These are phyloP conservation scores for Eulimnadia texana DNA, from an alignment of 1,140 invertebrate species.

Conservation along the genomic window DNA sequence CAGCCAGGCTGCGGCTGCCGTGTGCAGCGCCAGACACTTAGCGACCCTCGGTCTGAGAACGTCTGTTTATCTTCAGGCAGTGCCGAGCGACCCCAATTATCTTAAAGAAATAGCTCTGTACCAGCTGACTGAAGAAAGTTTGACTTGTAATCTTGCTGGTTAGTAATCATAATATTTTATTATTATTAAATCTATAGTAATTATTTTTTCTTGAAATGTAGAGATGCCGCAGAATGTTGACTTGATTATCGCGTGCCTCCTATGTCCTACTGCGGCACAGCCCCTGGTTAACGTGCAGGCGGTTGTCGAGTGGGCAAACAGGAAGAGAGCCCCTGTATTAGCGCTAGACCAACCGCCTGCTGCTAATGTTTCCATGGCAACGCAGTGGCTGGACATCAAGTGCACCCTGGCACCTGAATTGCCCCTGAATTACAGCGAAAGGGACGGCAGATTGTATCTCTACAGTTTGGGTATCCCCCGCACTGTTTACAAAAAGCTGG, in stretches of 20 bases:
- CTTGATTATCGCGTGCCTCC: conserved; percentile 50
- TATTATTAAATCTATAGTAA: conserved; percentile 13
- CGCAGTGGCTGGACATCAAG: conserved; percentile 49
- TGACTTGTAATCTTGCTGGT: conserved; percentile 24
- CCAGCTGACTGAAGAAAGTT: conserved; percentile 39
- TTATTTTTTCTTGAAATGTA: conserved; percentile 25
- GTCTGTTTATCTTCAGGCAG: conserved; percentile 45
- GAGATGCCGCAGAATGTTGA: conserved; percentile 46
- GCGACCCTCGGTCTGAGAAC: conserved; percentile 65
- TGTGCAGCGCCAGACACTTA: conserved; percentile 53
- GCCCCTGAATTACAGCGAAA: conserved; percentile 50
- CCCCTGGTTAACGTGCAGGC: background rate
- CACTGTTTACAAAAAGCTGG: conserved; percentile 55
- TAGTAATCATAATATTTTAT: conserved; percentile 4
- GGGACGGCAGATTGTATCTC: conserved; percentile 66
- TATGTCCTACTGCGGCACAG: conserved; percentile 29
- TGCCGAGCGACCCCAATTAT: conserved; percentile 24
- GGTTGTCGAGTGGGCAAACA: conserved; percentile 46
- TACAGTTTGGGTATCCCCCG: conserved; percentile 71
- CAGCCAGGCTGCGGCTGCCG: conserved; percentile 54
- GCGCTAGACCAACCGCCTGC: conserved; percentile 61
- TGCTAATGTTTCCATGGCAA: conserved; percentile 29
- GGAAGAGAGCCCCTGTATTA: conserved; percentile 58
- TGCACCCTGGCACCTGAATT: conserved; percentile 57
- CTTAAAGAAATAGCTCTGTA: conserved; percentile 45